Conservation (phyloP, 2,113 vertebrate species). For the Hippocampus mohnikei region DNA sequence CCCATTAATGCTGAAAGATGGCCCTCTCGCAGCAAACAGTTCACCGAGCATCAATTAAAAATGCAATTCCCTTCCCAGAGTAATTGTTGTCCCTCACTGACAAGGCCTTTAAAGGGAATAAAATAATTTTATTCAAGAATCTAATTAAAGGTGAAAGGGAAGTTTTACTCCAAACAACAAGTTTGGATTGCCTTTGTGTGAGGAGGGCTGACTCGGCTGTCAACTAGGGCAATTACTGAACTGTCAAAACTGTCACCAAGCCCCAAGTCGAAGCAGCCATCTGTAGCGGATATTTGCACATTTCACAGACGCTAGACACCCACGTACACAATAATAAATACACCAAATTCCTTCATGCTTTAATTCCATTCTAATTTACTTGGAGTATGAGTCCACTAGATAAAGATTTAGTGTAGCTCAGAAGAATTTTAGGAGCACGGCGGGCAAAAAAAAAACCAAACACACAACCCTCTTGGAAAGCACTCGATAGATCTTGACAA, state of each 20-base stretch:
- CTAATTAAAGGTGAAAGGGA: conserved; percentile 59
- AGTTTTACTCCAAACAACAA: conserved; percentile 50
- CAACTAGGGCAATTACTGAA: conserved; percentile 61
- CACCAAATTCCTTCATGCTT: conserved; percentile 22
- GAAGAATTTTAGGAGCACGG: conserved; percentile 27
- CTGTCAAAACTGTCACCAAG: conserved; percentile 65
- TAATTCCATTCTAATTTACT: conserved; percentile 51
- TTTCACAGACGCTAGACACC: conserved; percentile 33
- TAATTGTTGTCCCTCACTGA: conserved; percentile 56
- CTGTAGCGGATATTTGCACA: conserved; percentile 48
- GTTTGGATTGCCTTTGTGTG: conserved; percentile 41
- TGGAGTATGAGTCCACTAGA: conserved; percentile 23
- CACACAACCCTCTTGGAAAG: background rate
- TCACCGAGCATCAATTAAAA: conserved; percentile 59
- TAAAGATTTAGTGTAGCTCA: conserved; percentile 8
- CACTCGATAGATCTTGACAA: background rate
- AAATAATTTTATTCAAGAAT: conserved; percentile 62
- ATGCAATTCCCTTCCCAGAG: conserved; percentile 39
- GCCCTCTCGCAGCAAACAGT: conserved; percentile 47
- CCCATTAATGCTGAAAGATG: conserved; percentile 40
- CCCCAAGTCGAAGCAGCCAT: conserved; percentile 52
- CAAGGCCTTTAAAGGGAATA: conserved; percentile 38
- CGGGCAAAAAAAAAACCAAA: background rate
- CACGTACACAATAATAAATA: conserved; percentile 28
- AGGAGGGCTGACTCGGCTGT: conserved; percentile 46